Evolutionary conservation across 2,797 vertebrate species (phyloP), one percentile per base, ranked within the genome.

Genomic region (Sebastolobus altivelis): DNA sequence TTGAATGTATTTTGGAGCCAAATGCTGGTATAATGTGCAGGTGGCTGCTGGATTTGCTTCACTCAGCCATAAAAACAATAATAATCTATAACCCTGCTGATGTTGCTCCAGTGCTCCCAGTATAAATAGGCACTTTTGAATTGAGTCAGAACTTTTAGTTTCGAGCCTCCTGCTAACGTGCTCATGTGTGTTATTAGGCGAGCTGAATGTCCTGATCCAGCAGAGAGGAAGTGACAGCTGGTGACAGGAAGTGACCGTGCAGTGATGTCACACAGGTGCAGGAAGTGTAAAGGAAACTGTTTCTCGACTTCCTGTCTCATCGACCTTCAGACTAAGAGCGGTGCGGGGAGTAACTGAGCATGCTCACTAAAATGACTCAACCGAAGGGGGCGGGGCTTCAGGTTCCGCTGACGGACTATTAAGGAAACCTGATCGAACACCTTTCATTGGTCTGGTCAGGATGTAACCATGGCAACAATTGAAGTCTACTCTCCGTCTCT

Each of bases 181-280:
- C 20, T 61, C 35, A 65, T 40, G 37, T 4, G 16, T 65, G 71
- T 20, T 54, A 46, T 22, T 27, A 67, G 31, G 52, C 31, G 38
- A 69, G 60, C 40, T 43, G 31, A 37, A 65, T 22, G 69, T 73
- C 40, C 79, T 86, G 79, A 81, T 81, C 79, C 89, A 81, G 71
- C 65, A 79, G 79, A 68, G n/a, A 74, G 71, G 18, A 63, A 52
- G 31, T 31, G 65, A 67, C 29, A 33, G 4, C 13, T 7, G 10
- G 38, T 38, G 68, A 67, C 60, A 38, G 35, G 25, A 27, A 29
- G 4, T 49, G 11, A 76, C 10, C 10, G 1, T 12, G 70, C 13
- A 20, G 63, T 76, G 75, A 75, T 22, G 27, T 85, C 79, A 82
- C 71, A 73, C 12, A 73, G 54, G 70, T 65, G 68, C 43, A 68